These are phyloP conservation scores for Xanthia togata DNA, from an alignment of 2,888 invertebrate species.

Conservation along the genomic window DNA sequence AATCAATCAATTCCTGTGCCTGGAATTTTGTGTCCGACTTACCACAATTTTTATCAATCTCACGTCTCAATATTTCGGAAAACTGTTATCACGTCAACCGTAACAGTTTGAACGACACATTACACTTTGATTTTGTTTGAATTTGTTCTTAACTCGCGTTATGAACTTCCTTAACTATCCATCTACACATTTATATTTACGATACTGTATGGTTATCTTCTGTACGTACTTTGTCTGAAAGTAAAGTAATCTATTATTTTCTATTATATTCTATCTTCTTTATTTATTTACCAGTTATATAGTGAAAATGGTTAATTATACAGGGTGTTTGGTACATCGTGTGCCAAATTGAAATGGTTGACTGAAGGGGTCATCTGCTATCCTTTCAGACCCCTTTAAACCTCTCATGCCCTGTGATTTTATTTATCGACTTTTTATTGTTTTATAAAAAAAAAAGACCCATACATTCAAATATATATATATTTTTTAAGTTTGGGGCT, in stretches of 20 bases:
- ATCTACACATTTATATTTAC: background rate
- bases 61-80: conserved; percentile 8
- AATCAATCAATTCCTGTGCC: background rate
- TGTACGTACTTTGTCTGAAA: background rate
- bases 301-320: background rate
- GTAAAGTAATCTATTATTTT: too few species aligned
- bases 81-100: conserved; percentile 21
- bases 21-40: too few species aligned
- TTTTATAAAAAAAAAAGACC: too few species aligned
- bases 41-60: background rate
- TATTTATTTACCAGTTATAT: background rate
- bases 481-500: too few species aligned
- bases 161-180: conserved; percentile 31
- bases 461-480: too few species aligned
- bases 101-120: conserved; percentile 49
- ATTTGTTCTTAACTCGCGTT: conserved; percentile 36
- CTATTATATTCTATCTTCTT: too few species aligned
- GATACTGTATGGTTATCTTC: background rate
- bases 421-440: too few species aligned
- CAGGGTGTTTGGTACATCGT: too few species aligned
- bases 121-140: conserved; percentile 56
- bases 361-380: too few species aligned
- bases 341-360: too few species aligned
- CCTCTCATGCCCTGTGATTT: too few species aligned
- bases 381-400: too few species aligned